Percentiles rank a stretch among this genome's conserved stretches.
Conservation (phyloP, 2,888 invertebrate genomes). For the Ryuthela nishihirai region DNA sequence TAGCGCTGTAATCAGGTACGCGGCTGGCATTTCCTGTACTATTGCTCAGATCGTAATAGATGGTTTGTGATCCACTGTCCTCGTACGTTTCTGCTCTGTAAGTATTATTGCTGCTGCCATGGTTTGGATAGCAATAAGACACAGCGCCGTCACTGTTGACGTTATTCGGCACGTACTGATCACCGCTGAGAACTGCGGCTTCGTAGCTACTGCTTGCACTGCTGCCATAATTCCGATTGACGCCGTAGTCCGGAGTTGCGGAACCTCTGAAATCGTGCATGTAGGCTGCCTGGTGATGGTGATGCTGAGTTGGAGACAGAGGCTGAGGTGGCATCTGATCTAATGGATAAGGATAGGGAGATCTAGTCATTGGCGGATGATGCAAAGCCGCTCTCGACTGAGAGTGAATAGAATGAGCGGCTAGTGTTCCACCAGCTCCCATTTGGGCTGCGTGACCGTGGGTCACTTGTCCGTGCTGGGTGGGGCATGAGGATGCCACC, state of each 20-base stretch:
- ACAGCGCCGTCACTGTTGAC: slow-evolving; percentile 34
- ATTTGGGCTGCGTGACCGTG: slow-evolving; percentile 20
- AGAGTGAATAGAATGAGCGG: slow-evolving; percentile 10
- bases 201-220: slow-evolving; percentile 24
- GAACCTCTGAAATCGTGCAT: slow-evolving; percentile 35
- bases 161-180: slow-evolving; percentile 31
- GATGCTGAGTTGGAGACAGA: slow-evolving; percentile 10
- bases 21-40: slow-evolving; percentile 28
- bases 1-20: slow-evolving; percentile 39
- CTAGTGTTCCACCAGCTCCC: slow-evolving; percentile 8
- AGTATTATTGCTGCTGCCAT: slow-evolving; percentile 16
- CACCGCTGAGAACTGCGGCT: slow-evolving; percentile 14
- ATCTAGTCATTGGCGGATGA: slow-evolving; percentile 23
- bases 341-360: slow-evolving; percentile 28
- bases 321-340: slow-evolving; percentile 20
- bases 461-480: slow-evolving; percentile 19
- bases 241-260: slow-evolving; percentile 12
- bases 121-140: slow-evolving; percentile 32
- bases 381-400: slow-evolving; percentile 12
- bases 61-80: slow-evolving; percentile 33
- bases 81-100: slow-evolving; percentile 29
- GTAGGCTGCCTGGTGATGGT: slow-evolving; percentile 26
- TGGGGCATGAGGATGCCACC: slow-evolving; percentile 6
- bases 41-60: slow-evolving; percentile 35
- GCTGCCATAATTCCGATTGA: slow-evolving; percentile 23